Percentiles rank a stretch among this genome's conserved stretches.
Conservation (phyloP, 2,797 vertebrate genomes). For the Rhinophrynus dorsalis region DNA sequence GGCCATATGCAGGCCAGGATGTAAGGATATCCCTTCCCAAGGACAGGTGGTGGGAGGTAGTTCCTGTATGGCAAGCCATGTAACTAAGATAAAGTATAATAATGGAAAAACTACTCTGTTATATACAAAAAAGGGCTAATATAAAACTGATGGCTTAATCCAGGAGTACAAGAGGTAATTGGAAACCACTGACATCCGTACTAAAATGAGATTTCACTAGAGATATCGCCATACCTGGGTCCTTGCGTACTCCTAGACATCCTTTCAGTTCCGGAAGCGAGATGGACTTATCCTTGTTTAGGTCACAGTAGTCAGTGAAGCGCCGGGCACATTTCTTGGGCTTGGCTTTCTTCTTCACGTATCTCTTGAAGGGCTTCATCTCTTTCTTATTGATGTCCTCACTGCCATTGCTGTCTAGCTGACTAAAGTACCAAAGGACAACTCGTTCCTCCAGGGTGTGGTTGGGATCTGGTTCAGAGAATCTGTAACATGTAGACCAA, state of each 20-base stretch:
- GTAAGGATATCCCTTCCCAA: no score
- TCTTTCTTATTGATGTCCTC: constrained; percentile 94
- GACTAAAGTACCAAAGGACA: constrained; percentile 96
- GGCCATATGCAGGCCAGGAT: no score
- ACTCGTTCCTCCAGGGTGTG: constrained; percentile 96
- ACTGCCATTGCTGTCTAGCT: constrained; percentile 93
- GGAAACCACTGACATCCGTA: no score
- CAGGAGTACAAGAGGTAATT: no score
- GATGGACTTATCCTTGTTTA: constrained; percentile 95
- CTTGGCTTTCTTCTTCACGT: constrained; percentile 97
- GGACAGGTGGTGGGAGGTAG: no score
- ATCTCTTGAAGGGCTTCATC: constrained; percentile 94
- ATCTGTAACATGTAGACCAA: constrained; percentile 69
- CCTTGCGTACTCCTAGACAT: constrained; percentile 93
- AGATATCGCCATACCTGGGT: constrained; percentile 83
- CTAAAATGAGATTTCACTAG: no score
- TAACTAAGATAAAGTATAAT: no score
- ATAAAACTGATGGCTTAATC: no score
- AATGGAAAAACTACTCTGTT: no score
- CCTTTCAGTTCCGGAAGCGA: constrained; percentile 93
- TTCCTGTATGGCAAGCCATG: no score
- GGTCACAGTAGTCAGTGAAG: constrained; percentile 96
- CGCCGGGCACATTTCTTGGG: constrained; percentile 96
- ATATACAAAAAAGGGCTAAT: no score
- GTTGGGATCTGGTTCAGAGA: constrained; percentile 93